Percentiles rank a stretch among this genome's conserved stretches.
These are phyloP conservation scores for Augochlorella aurata DNA, from an alignment of 2,888 invertebrate species.

Conservation along the genomic window DNA sequence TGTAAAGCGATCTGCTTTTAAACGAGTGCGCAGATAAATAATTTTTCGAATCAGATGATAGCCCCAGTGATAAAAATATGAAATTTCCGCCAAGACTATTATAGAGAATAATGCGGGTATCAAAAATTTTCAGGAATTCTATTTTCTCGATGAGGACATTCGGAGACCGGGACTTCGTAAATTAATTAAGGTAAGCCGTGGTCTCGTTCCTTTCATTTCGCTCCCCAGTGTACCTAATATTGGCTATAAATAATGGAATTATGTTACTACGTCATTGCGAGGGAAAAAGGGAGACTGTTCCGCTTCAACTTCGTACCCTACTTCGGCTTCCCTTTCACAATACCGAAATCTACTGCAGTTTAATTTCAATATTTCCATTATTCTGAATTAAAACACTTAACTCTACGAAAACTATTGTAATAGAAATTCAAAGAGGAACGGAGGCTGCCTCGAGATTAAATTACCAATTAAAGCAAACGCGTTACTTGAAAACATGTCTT, in stretches of 20 bases:
- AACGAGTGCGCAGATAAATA: neutral
- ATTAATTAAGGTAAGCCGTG: constrained; percentile 74
- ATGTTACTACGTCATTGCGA: constrained; percentile 68
- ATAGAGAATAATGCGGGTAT: neutral
- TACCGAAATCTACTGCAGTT: constrained; percentile 13
- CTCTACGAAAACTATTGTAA: constrained; percentile 4
- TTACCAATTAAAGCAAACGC: constrained; percentile 46
- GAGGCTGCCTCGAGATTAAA: constrained; percentile 8
- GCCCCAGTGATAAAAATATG: neutral
- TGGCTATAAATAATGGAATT: constrained; percentile 77
- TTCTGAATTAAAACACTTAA: constrained; percentile 10
- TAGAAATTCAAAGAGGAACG: neutral
- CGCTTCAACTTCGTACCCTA: constrained; percentile 45
- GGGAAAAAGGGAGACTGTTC: constrained; percentile 68
- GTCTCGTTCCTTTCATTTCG: constrained; percentile 65
- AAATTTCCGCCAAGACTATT: neutral
- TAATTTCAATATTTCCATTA: constrained; percentile 47
- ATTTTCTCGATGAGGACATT: constrained; percentile 41
- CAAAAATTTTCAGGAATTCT: constrained; percentile 57
- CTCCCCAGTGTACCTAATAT: constrained; percentile 62
- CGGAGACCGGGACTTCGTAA: constrained; percentile 57
- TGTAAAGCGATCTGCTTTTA: neutral
- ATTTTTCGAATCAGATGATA: neutral
- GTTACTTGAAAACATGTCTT: constrained; percentile 46
- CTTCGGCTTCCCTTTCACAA: constrained; percentile 34